Conservation (phyloP, 1,140 invertebrate genomes). For the Potamilus streckersoni region DNA sequence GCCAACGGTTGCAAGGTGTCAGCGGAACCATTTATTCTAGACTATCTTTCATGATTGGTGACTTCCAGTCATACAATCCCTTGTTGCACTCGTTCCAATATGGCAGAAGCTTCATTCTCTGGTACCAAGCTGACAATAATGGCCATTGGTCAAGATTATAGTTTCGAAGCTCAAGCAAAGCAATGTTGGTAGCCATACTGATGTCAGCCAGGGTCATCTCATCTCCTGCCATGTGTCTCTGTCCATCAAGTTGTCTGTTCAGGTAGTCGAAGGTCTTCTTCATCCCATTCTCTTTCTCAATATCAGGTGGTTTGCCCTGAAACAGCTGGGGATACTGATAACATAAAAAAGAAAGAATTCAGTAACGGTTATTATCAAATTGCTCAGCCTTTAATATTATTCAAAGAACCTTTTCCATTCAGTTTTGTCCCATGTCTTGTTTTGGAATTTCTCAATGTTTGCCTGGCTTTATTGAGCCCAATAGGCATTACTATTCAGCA, state of each 20-base stretch:
- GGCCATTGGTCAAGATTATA: slow-evolving; percentile 35
- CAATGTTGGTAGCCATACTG: slow-evolving; percentile 39
- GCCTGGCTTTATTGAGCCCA: no score
- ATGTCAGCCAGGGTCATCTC: slow-evolving; percentile 40
- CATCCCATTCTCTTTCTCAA: slow-evolving; percentile 38
- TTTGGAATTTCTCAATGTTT: no score
- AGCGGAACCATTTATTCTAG: no score
- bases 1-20: no score
- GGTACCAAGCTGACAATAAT: slow-evolving; percentile 32
- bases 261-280: slow-evolving; percentile 38
- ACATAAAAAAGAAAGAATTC: background rate
- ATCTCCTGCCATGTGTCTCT: slow-evolving; percentile 40
- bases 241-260: slow-evolving; percentile 32
- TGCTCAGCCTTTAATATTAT: no score
- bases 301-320: slow-evolving; percentile 37
- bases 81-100: slow-evolving; percentile 41
- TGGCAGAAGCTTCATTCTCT: slow-evolving; percentile 37
- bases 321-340: slow-evolving; percentile 42
- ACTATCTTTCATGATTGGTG: slow-evolving; percentile 15
- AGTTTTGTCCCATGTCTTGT: no score
- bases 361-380: no score
- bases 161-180: slow-evolving; percentile 37
- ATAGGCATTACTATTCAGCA: no score
- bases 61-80: slow-evolving; percentile 40
- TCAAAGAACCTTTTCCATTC: no score